Evolutionary conservation across 2,113 vertebrate genomes (phyloP), one percentile per base, ranked within the genome.

Genomic region (Sylvia atricapilla): DNA sequence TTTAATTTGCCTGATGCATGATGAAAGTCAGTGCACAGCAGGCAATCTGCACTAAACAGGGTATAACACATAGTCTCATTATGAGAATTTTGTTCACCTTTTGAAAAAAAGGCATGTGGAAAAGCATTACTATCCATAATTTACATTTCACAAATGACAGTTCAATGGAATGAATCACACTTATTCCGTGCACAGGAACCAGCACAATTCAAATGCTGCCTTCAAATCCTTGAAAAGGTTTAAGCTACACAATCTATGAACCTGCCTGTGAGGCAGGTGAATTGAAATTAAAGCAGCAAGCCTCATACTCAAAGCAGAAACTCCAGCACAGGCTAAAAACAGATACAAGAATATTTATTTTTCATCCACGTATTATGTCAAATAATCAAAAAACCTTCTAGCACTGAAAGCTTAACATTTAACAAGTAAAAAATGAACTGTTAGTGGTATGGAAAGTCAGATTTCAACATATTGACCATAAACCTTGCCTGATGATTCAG

Each of bases 71-170:
- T 46, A 84, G 92, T 50, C 87, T 90, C 91, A 94, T 97, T 96
- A 96, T 84, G 84, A 84, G 89, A 96, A 87, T 96, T 93, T 96
- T 96, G 95, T 94, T 97, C 91, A 95, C 95, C 95, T 95, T 96
- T 96, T 52, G 33, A 22, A 74, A 91, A 94, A 89, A 86, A 89
- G 43, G 39, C 64, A 56, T 49, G 75, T 49, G 89, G 80, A 94
- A 94, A 92, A 94, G 52, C 69, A 85, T 94, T 90, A 78, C 92
- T 84, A 69, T 81, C 73, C 79, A 94, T 87, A 96, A 93, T 93
- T 95, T 91, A 87, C 90, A 93, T 90, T 94, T 90, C 90, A 95
- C 82, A 95, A 94, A 80, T 95, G 94, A 90, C 72, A 90, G 52
- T 93, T 95, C 93, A 95, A 44, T 81, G 67, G 76, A 92, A 90